These are phyloP conservation scores for Eulacestoma nigropectus DNA, from an alignment of 2,113 vertebrate genomes.

Conservation along the genomic window DNA sequence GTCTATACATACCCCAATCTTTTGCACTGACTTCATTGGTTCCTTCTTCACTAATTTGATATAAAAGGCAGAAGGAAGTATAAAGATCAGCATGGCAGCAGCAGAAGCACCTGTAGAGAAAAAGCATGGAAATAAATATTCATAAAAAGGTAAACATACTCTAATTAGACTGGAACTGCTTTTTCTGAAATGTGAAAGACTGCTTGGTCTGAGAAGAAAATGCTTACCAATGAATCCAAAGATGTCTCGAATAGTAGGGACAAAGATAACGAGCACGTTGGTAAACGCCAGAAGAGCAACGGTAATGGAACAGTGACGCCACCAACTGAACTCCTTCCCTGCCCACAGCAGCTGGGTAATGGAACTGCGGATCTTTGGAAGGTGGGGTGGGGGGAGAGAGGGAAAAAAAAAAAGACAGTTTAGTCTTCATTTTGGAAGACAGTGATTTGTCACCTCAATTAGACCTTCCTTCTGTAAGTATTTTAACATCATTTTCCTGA, in stretches of 20 bases:
- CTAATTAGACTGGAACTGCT: not conserved
- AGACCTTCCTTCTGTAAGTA: not conserved
- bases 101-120: slow-evolving; percentile 85
- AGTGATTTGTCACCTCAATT: not conserved
- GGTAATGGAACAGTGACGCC: slow-evolving; percentile 86
- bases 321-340: slow-evolving; percentile 87
- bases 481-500: not conserved
- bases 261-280: slow-evolving; percentile 90
- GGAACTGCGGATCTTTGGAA: slow-evolving; percentile 87
- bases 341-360: slow-evolving; percentile 85
- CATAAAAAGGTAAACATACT: not conserved
- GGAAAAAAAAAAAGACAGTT: not conserved
- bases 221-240: slow-evolving; percentile 93
- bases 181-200: not conserved
- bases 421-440: not conserved
- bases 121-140: not conserved
- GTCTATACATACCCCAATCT: slow-evolving; percentile 87
- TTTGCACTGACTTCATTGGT: slow-evolving; percentile 88
- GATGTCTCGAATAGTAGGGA: slow-evolving; percentile 92
- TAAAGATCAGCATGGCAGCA: slow-evolving; percentile 96
- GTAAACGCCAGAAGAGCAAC: slow-evolving; percentile 76
- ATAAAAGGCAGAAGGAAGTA: slow-evolving; percentile 96
- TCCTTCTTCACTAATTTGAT: slow-evolving; percentile 97
- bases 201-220: not conserved
- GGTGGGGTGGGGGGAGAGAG: accelerated